Conservation (phyloP, 2,113 vertebrate species). For the Cephalopholis sonnerati region DNA sequence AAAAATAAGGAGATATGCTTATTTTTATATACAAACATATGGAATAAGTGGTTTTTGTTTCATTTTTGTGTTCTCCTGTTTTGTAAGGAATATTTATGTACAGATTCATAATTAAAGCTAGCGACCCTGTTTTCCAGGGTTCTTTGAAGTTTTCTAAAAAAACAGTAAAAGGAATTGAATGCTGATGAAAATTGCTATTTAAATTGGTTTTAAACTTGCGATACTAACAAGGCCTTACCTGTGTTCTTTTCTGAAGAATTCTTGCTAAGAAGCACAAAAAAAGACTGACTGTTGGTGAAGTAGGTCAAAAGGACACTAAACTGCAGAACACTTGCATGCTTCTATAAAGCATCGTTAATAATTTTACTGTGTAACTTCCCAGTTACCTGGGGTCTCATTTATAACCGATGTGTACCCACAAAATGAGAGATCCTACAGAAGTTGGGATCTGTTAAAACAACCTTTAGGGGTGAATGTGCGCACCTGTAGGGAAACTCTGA, state of each 20-base stretch:
- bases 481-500: no score
- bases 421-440: no score
- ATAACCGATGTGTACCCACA: no score
- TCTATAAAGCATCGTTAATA: constrained; percentile 20
- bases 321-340: constrained; percentile 27
- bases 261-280: constrained; percentile 80
- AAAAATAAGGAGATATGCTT: constrained; percentile 76
- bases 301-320: constrained; percentile 72
- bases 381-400: neutral
- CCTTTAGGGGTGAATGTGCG: no score
- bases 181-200: constrained; percentile 67
- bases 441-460: no score
- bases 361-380: constrained; percentile 24
- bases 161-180: constrained; percentile 70
- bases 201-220: constrained; percentile 81
- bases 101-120: constrained; percentile 80
- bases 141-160: constrained; percentile 82
- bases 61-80: constrained; percentile 79
- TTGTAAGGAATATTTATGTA: constrained; percentile 88
- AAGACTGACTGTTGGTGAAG: constrained; percentile 58
- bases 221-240: constrained; percentile 81
- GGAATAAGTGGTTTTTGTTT: constrained; percentile 68
- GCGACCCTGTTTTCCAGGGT: constrained; percentile 83
- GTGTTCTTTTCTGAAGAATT: constrained; percentile 75
- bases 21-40: constrained; percentile 85